These are phyloP conservation scores for Caenorhabditis remanei DNA, from an alignment of 1,140 invertebrate genomes.

Conservation along the genomic window DNA sequence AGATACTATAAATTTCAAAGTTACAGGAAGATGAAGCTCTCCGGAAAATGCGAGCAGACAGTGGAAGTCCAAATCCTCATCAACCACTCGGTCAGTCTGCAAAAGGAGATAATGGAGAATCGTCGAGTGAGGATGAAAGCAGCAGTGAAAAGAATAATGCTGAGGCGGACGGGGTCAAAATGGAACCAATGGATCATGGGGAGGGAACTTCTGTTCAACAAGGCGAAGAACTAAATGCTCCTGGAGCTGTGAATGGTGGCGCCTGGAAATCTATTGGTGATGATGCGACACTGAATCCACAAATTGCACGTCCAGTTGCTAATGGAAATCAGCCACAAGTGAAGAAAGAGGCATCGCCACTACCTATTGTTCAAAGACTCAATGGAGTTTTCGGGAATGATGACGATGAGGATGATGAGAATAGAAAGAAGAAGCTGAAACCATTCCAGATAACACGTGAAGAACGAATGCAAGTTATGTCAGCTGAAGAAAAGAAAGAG, in stretches of 20 bases:
- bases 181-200: background rate
- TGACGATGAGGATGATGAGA: conserved; percentile 61
- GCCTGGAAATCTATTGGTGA: conserved; percentile 21
- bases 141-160: conserved; percentile 1
- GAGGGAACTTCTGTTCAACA: background rate
- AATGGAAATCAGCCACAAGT: conserved; percentile 27
- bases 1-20: background rate
- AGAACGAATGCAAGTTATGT: conserved; percentile 74
- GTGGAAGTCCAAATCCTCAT: conserved; percentile 68
- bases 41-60: conserved; percentile 62
- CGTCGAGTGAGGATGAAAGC: conserved; percentile 29
- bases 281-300: background rate
- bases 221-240: background rate
- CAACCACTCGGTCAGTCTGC: conserved; percentile 62
- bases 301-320: background rate
- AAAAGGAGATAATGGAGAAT: conserved; percentile 23
- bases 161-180: background rate
- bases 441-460: conserved; percentile 69
- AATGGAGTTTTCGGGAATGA: conserved; percentile 67
- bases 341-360: background rate
- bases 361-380: conserved; percentile 46
- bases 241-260: background rate
- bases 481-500: conserved; percentile 92
- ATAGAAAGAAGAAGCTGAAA: conserved; percentile 66
- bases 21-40: conserved; percentile 64